Base-by-base conservation (phyloP, 2,797 vertebrate species). In the Limosa lapponica region DNA sequence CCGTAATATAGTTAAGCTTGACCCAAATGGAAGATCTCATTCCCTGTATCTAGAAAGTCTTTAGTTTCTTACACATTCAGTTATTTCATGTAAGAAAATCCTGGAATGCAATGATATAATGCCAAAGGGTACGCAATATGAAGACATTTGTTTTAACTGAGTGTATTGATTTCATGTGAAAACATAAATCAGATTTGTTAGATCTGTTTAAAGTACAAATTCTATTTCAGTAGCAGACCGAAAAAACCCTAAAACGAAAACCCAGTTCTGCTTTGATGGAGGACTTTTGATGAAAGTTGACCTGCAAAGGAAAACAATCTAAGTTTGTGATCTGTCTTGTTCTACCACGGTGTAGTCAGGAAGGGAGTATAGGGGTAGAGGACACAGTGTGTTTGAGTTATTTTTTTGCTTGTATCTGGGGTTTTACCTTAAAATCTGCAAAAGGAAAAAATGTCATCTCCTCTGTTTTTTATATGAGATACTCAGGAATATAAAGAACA, bases 201-300 rank as follows among this genome's bases (percentile, higher is more conserved):
- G 6, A 41, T 69, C 48, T 52, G 5, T 54, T 85, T 80, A 58
- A 88, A 90, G 14, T 15, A 58, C 32, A 80, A 28, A 17, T 75
- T 79, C 11, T 41, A 37, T 10, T 59, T 81, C 30, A 88, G 5
- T 20, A 51, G 8, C 10, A 65, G 32, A 32, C 1, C 0, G 34
- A 72, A 62, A 55, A 58, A 2, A 22, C 16, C 5, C 1, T 8
- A 24, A 59, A 55, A 2, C 2, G 39, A 80, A 75, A 44, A 0
- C 22, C 11, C 13, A 43, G 5, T 11, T 16, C n/a, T 46, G 12
- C 9, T 86, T 13, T 55, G 32, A 52, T 18, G 51, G 51, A 52
- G 51, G 51, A 52, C 11, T 52, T 86, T 13, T 55, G 32, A 80
- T 39, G 17, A 59, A 73, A 71, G 19, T 12, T 77, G 20, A 49